Percentiles rank a stretch among this genome's conserved stretches.
phyloP scores from a whole-genome alignment of 2,888 invertebrate species.

The Hymenopus coronatus region DNA sequence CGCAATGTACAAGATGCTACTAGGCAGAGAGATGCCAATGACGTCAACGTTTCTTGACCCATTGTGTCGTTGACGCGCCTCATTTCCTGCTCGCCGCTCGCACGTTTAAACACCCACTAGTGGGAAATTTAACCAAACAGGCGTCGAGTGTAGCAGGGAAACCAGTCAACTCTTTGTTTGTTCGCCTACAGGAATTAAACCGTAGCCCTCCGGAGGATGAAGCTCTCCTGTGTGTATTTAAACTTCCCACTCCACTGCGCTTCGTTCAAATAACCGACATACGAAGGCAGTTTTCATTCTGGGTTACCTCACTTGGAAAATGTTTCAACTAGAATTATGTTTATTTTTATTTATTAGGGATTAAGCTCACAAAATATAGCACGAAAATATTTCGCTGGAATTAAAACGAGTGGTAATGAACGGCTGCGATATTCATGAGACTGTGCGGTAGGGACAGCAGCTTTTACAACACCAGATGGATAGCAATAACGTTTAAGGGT shows the following conservation, averaged over 20 bases:
- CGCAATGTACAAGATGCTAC: too few relatives aligned
- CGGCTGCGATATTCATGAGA: too few relatives aligned
- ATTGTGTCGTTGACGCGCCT: neutral
- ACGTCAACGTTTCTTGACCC: too few relatives aligned
- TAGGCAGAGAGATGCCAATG: too few relatives aligned
- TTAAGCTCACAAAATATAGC: neutral
- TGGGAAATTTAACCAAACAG: neutral
- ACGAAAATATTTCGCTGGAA: too few relatives aligned
- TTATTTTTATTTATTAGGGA: neutral
- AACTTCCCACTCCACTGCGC: neutral
- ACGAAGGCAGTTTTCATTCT: neutral
- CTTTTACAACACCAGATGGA: too few relatives aligned
- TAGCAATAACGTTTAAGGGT: too few relatives aligned
- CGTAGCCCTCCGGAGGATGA: neutral
- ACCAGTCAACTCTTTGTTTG: neutral
- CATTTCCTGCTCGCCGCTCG: neutral
- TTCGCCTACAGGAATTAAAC: neutral
- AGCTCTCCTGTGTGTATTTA: neutral
- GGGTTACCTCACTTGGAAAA: neutral
- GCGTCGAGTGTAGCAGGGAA: neutral
- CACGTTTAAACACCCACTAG: neutral
- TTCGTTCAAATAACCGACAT: neutral
- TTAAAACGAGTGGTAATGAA: too few relatives aligned
- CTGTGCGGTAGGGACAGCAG: too few relatives aligned
- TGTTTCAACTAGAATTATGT: neutral